Conservation (phyloP, 2,797 vertebrate species). For the Melanotaenia parkinsoni region DNA sequence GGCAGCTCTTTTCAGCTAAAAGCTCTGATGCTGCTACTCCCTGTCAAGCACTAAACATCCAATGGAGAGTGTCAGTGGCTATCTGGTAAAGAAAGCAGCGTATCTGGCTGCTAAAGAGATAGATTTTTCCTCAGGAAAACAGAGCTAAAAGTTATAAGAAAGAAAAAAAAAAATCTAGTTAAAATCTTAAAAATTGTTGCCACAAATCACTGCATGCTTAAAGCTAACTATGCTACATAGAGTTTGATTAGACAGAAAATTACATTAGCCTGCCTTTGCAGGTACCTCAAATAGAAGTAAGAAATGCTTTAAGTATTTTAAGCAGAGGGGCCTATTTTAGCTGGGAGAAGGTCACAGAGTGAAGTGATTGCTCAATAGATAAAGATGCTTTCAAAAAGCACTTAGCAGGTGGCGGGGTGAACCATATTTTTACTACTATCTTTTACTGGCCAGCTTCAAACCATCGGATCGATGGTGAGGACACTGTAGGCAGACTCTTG, state of each 20-base stretch:
- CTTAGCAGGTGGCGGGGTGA: not conserved
- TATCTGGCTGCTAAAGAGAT: slow-evolving; percentile 4
- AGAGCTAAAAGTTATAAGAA: not conserved
- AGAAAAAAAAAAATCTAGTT: not conserved
- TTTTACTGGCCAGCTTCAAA: not conserved
- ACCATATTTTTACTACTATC: not conserved
- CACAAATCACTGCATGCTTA: not conserved
- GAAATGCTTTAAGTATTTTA: not conserved
- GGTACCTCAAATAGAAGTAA: not conserved
- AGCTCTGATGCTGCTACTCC: slow-evolving; percentile 21
- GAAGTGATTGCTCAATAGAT: not conserved
- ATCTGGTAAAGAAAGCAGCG: slow-evolving; percentile 7
- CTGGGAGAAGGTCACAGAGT: not conserved
- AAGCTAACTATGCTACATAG: not conserved
- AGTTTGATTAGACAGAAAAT: not conserved
- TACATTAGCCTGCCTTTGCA: not conserved
- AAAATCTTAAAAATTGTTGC: not conserved
- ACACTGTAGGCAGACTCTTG: not conserved
- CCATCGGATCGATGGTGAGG: not conserved
- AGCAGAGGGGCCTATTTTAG: not conserved
- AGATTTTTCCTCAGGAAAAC: slow-evolving; percentile 13
- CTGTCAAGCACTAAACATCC: slow-evolving; percentile 13
- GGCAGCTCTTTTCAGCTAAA: slow-evolving; percentile 16
- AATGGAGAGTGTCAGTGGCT: slow-evolving; percentile 19
- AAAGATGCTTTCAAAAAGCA: not conserved